Conservation (phyloP, 2,888 invertebrate species). For the Syrphus vitripennis region DNA sequence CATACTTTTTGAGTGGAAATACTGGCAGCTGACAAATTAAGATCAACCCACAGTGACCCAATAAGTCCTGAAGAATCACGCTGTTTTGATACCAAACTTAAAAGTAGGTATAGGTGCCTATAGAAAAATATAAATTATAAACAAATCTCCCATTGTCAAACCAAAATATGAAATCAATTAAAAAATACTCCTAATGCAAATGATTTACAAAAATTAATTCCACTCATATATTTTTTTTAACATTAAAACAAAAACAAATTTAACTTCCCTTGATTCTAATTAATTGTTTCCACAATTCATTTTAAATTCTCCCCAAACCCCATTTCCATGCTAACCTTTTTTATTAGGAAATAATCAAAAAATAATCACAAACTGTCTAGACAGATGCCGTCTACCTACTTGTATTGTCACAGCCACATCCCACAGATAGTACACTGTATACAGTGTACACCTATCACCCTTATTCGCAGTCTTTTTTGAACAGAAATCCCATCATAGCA, state of each 20-base stretch:
- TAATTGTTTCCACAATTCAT: neutral
- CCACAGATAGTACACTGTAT: neutral
- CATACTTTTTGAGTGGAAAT: too few species aligned
- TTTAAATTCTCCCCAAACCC: neutral
- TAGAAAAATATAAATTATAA: too few species aligned
- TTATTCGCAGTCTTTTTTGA: neutral
- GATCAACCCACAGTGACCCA: too few species aligned
- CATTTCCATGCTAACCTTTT: neutral
- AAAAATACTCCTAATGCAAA: too few species aligned
- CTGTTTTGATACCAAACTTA: too few species aligned
- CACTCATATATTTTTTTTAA: neutral
- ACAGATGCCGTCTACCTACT: slow-evolving; percentile 29
- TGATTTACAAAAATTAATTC: too few species aligned
- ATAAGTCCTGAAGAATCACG: too few species aligned
- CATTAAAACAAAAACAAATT: neutral
- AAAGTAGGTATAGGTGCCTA: too few species aligned
- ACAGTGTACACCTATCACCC: neutral
- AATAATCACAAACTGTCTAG: slow-evolving; percentile 66
- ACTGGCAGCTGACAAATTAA: too few species aligned
- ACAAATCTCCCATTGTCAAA: neutral
- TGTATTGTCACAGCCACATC: slow-evolving; percentile 30
- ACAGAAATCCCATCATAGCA: slow-evolving; percentile 6
- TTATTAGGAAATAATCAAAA: slow-evolving; percentile 52
- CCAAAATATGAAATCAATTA: too few species aligned
- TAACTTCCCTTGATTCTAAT: neutral